A percentile compares a stretch with the other conserved stretches of the same genome.
These are phyloP conservation scores for Antedon mediterranea DNA, from an alignment of 53 echinoderm and acorn worm species.

Conservation along the genomic window DNA sequence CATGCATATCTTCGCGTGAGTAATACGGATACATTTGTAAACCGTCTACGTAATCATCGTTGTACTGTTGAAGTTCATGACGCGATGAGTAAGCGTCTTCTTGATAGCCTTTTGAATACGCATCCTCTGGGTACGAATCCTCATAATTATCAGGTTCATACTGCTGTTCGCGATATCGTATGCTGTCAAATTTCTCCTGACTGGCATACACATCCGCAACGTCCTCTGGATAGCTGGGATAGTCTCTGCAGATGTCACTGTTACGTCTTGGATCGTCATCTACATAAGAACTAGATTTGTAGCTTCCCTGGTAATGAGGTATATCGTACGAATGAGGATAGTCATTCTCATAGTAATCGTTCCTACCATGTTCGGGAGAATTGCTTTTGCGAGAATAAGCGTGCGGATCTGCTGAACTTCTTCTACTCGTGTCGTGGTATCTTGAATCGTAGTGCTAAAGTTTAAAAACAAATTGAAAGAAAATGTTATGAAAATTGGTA, in stretches of 20 bases:
- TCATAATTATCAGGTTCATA: slow-evolving; percentile 21
- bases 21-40: slow-evolving; percentile 2
- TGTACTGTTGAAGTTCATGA: slow-evolving; percentile 4
- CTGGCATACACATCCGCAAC: not conserved
- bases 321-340: not conserved
- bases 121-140: not conserved
- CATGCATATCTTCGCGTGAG: not conserved
- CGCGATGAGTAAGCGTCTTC: not conserved
- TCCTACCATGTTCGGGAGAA: not conserved
- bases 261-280: not conserved
- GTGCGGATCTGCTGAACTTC: not conserved
- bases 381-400: not conserved
- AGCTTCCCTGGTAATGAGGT: not conserved
- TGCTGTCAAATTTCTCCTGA: not conserved
- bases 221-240: not conserved
- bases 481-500: too few relatives aligned
- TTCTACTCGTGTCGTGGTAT: not conserved
- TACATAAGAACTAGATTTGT: not conserved
- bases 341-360: not conserved
- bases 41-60: slow-evolving; percentile 17
- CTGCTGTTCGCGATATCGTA: slow-evolving; percentile 12
- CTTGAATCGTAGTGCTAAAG: not conserved
- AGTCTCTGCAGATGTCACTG: not conserved
- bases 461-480: not conserved
- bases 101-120: not conserved